phyloP scores from a whole-genome alignment of 1,140 invertebrate species.

The Pseudobourletiella spinata region DNA sequence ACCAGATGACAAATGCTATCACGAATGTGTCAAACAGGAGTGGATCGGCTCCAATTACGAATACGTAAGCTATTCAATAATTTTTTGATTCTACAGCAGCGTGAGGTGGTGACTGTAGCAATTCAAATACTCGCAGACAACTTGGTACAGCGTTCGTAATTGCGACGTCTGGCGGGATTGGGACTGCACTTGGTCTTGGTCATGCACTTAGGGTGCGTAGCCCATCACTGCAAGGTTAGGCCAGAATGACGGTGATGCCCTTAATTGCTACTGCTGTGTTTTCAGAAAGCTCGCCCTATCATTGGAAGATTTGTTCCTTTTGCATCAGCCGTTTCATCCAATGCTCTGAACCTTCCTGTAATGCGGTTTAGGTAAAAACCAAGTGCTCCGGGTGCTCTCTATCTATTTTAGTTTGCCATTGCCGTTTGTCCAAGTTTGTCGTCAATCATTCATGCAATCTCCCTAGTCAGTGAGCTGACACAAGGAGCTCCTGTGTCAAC shows the following conservation, averaged over 20 bases:
- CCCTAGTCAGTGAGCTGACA: background rate
- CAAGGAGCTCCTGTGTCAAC: background rate
- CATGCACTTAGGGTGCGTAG: background rate
- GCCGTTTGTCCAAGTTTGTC: background rate
- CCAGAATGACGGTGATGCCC: background rate
- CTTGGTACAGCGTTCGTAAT: background rate
- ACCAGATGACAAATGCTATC: slow-evolving; percentile 97
- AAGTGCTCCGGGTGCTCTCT: no score
- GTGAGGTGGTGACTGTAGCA: background rate
- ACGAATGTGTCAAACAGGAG: slow-evolving; percentile 99
- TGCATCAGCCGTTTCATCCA: background rate
- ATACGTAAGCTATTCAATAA: background rate
- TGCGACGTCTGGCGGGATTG: background rate
- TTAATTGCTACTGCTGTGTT: background rate
- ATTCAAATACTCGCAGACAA: background rate
- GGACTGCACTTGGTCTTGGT: background rate
- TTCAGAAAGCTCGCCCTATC: background rate
- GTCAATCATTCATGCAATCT: background rate
- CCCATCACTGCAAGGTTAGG: background rate
- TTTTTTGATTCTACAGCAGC: background rate
- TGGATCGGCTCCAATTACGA: slow-evolving; percentile 50
- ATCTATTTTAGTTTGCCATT: background rate
- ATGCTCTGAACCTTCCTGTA: background rate
- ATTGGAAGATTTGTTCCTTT: background rate
- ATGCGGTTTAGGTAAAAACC: background rate